Percentiles rank a stretch among this genome's conserved stretches.
phyloP scores from a whole-genome alignment of 2,797 vertebrate species.

The Squalus acanthias region DNA sequence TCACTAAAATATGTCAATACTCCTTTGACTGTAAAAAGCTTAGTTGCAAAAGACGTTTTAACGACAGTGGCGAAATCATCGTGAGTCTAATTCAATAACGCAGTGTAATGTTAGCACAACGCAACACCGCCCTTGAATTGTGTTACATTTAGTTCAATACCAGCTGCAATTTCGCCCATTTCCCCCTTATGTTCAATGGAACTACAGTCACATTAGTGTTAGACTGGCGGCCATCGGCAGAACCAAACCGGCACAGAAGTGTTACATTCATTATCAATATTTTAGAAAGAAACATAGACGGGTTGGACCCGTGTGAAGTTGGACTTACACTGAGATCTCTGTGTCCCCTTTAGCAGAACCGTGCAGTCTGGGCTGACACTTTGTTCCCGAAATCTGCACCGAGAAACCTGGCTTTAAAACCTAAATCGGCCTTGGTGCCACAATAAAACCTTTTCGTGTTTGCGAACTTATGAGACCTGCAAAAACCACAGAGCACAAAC shows the following conservation, averaged over 20 bases:
- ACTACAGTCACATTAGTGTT: not conserved
- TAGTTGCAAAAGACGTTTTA: not conserved
- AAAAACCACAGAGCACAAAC: not conserved
- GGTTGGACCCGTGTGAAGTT: conserved; percentile 17
- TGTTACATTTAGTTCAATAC: not conserved
- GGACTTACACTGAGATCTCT: conserved; percentile 75
- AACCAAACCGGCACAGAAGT: not conserved
- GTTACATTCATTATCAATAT: not conserved
- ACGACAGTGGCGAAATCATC: not conserved
- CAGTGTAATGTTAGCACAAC: not conserved
- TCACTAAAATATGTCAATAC: not conserved
- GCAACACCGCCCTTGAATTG: not conserved
- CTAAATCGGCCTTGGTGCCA: conserved; percentile 45
- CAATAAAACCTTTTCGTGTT: not conserved
- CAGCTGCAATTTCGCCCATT: not conserved
- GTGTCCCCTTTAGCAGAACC: conserved; percentile 60
- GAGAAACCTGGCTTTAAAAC: conserved; percentile 56
- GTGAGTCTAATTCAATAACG: not conserved
- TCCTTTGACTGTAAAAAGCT: not conserved
- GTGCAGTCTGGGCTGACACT: conserved; percentile 54
- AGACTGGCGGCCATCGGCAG: not conserved
- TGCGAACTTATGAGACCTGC: conserved; percentile 17
- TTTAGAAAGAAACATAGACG: conserved; percentile 3
- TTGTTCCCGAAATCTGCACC: conserved; percentile 53
- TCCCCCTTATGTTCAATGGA: not conserved